Base-by-base conservation (phyloP, 2,113 vertebrate species). In the Myiopsitta monachus region DNA sequence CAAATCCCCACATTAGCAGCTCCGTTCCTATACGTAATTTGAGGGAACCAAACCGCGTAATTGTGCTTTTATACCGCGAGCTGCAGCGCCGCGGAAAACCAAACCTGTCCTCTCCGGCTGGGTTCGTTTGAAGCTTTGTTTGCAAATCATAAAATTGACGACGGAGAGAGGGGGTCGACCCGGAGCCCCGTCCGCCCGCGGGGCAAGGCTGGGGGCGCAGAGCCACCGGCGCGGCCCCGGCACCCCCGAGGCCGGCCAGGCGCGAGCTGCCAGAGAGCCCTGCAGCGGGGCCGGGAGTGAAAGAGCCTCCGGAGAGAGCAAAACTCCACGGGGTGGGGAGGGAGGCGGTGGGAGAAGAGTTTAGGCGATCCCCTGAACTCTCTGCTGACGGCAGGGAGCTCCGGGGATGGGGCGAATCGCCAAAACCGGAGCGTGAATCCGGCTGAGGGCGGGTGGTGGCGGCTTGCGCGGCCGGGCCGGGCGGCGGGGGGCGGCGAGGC, bases 101-200 rank as follows among this genome's bases (percentile, higher is more conserved):
- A 91, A 69, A 38, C 57, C 81, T 64, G 63, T 84, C 52, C 64
- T 76, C 64, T 63, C 67, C 67, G 64, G 74, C 66, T 47, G 95
- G 80, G 51, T 88, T 90, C 52, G 76, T 94, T 93, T 83, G 94
- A 83, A 96, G 93, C 94, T 96, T 95, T 97, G 95, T 96, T 95
- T 96, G 91, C 87, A 77, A 89, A 92, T 85, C 89, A 46, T 93
- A 93, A 94, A 90, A 92, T 27, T 61, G 78, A 86, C 84, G 57
- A 30, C 75, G 46, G 61, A 49, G 67, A 59, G 68, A 64, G 31
- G 14, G 38, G 76, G n/a, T 49, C 10, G 12, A 81, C 76, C 39
- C 44, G 63, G 68, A 44, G 80, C 44, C 47, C 63, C 52, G 30
- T 74, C 92, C 33, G n/a, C 21, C 63, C 77, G 54, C 64, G 61